Evolutionary conservation across 2,113 vertebrate genomes (phyloP).

Genomic region (Malurus elegans): DNA sequence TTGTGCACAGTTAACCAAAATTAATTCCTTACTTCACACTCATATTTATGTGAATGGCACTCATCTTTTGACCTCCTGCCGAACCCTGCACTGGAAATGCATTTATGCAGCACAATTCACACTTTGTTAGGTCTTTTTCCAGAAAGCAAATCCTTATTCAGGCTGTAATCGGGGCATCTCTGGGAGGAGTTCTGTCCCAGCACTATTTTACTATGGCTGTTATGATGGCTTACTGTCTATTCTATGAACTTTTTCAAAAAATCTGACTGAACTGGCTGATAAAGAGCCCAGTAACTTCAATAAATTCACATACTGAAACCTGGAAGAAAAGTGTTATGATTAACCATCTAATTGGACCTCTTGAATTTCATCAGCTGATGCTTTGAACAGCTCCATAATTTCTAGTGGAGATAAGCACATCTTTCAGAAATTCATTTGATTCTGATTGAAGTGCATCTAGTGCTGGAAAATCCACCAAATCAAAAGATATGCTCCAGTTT

Average conservation of each 20-base stretch:
- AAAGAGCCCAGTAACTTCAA: background rate
- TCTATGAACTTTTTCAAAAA: background rate
- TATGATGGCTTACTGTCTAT: background rate
- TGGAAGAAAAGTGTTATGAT: background rate
- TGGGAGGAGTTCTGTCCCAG: background rate
- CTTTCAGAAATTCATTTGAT: background rate
- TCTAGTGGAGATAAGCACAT: background rate
- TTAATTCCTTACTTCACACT: conserved; percentile 30
- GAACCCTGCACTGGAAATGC: conserved; percentile 12
- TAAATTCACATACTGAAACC: background rate
- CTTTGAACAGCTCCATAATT: background rate
- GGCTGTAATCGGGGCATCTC: background rate
- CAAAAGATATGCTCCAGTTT: background rate
- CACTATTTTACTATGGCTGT: background rate
- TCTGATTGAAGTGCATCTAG: background rate
- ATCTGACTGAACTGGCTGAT: background rate
- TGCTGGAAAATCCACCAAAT: background rate
- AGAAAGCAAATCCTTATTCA: conserved; percentile 41
- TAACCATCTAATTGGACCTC: background rate
- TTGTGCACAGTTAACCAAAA: background rate
- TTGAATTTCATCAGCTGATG: background rate
- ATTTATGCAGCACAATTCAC: conserved; percentile 37
- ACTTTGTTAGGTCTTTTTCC: conserved; percentile 41
- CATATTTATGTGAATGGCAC: conserved; percentile 21
- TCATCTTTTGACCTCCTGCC: conserved; percentile 45